Conservation (phyloP, 2,888 invertebrate species). For the Brenthis hecate region DNA sequence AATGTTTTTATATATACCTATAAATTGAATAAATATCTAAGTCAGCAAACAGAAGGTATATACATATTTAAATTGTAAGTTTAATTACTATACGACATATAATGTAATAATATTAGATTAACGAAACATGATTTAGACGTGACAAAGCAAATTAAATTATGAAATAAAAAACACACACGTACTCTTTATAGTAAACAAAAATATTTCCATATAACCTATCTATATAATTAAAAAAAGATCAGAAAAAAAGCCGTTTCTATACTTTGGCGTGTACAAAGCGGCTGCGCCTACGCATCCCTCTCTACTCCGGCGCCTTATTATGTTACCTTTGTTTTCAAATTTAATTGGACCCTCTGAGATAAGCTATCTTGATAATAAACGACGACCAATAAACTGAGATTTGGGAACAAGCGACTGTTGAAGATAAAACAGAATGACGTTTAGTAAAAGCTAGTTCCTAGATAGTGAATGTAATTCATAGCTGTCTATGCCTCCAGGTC, state of each 20-base stretch:
- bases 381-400: conserved; percentile 80
- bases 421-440: conserved; percentile 65
- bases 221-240: conserved; percentile 35
- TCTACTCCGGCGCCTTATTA: conserved; percentile 76
- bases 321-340: conserved; percentile 82
- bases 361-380: conserved; percentile 82
- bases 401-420: conserved; percentile 69
- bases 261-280: conserved; percentile 68
- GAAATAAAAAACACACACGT: background rate
- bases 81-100: too few relatives aligned
- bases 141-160: background rate
- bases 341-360: conserved; percentile 82
- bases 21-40: too few relatives aligned
- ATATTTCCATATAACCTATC: conserved; percentile 20
- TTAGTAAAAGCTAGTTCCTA: conserved; percentile 54
- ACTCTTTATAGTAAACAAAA: conserved; percentile 6
- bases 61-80: too few relatives aligned
- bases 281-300: conserved; percentile 68
- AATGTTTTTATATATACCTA: too few relatives aligned
- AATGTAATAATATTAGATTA: too few relatives aligned
- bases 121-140: too few relatives aligned
- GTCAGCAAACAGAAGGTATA: too few relatives aligned
- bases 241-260: conserved; percentile 54
- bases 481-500: background rate
- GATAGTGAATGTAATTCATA: conserved; percentile 23